Conservation (phyloP, 2,797 vertebrate species). For the Sebastes minor region DNA sequence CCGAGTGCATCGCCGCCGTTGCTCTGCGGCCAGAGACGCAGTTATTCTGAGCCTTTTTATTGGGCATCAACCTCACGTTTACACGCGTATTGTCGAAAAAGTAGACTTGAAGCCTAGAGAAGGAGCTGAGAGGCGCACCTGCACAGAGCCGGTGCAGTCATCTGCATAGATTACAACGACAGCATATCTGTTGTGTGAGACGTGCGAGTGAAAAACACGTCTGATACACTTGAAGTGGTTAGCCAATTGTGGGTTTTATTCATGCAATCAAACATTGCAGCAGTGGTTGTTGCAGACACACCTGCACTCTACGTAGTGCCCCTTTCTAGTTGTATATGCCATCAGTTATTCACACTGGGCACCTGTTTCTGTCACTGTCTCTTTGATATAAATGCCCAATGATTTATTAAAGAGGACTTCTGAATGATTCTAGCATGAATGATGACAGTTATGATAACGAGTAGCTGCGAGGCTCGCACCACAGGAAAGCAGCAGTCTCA, state of each 20-base stretch:
- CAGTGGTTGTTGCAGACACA: not conserved
- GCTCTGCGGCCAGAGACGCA: not conserved
- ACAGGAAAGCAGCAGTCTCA: constrained; percentile 12
- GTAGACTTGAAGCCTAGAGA: not conserved
- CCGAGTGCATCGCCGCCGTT: not conserved
- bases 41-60: not conserved
- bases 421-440: constrained; percentile 50
- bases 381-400: constrained; percentile 19
- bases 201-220: not conserved
- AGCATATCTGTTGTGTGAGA: not conserved
- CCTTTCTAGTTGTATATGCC: constrained; percentile 11
- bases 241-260: not conserved
- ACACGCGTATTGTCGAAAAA: not conserved
- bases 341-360: constrained; percentile 62
- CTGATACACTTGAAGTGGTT: not conserved
- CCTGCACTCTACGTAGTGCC: not conserved
- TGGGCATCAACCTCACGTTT: not conserved
- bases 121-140: not conserved
- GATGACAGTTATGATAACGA: constrained; percentile 38
- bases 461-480: not conserved
- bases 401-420: constrained; percentile 24
- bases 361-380: constrained; percentile 55
- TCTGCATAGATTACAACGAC: not conserved
- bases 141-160: not conserved
- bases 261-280: not conserved